phyloP scores from a whole-genome alignment of 2,888 invertebrate species.

The Leptinotarsa rubiginosa region DNA sequence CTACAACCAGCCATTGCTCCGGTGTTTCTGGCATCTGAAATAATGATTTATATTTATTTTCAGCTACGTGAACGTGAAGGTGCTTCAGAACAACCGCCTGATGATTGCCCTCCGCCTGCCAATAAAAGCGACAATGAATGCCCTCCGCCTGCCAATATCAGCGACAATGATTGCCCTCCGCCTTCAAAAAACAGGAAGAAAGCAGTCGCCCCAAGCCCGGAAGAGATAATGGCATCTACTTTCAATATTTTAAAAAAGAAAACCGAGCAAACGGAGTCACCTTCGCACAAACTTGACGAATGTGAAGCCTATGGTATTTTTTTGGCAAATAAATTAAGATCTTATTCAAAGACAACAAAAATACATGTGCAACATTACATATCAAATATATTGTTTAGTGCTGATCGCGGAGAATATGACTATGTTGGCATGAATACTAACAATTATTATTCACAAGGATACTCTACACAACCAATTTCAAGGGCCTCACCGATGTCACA shows the following conservation, averaged over 20 bases:
- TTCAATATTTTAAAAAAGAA: background rate
- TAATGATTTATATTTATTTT: background rate
- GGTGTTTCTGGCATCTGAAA: background rate
- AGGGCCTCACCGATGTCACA: background rate
- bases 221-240: background rate
- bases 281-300: slow-evolving; percentile 1
- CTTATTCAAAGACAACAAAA: slow-evolving; percentile 1
- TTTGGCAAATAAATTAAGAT: background rate
- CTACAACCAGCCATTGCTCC: slow-evolving; percentile 10
- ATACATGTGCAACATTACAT: slow-evolving; percentile 1
- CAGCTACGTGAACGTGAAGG: background rate
- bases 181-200: background rate
- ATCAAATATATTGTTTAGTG: background rate
- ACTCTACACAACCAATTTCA: background rate
- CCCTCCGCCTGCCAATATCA: slow-evolving; percentile 1
- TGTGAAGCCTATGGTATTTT: background rate
- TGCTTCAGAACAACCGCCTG: slow-evolving; percentile 1
- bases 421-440: background rate
- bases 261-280: slow-evolving; percentile 1
- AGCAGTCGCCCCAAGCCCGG: background rate
- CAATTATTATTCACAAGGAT: background rate
- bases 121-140: slow-evolving; percentile 1
- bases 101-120: background rate
- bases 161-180: background rate
- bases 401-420: slow-evolving; percentile 1